Evolutionary conservation across 2,113 vertebrate species (phyloP), one percentile per base, ranked within the genome.

Genomic region (Rostratula benghalensis): DNA sequence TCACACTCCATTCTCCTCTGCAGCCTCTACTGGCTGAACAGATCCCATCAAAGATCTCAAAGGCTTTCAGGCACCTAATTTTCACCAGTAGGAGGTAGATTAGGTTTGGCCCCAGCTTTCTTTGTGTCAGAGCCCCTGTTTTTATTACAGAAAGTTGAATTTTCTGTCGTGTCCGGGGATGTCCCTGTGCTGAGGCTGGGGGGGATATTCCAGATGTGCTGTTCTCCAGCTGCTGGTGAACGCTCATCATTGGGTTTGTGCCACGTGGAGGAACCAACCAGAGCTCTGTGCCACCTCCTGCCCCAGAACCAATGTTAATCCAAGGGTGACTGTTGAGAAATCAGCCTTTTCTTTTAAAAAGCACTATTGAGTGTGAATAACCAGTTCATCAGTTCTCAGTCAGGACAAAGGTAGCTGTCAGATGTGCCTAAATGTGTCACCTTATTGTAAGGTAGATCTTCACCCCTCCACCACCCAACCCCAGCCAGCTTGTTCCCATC

Each of bases 301-400:
- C 4, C 13, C 10, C 57, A 28, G 9, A 1, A 1, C 8, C n/a
- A 7, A 33, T 11, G 21, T 45, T 35, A 85, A 64, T n/a, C 57
- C 61, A 43, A 74, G 85, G 45, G 23, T 28, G 68, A 48, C 41
- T 74, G 75, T 10, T 71, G 81, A 94, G 89, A 46, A 60, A 51
- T 2, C n/a, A n/a, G n/a, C n/a, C n/a, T n/a, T n/a, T n/a, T 84
- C 68, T 91, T 81, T 39, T 57, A 67, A 80, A 71, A 80, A 94
- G 65, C 48, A 57, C 43, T 1, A 11, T 74, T 89, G 54, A 31
- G 22, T 13, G 2, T 7, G 39, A 94, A 51, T 24, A 79, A 61
- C 95, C 77, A 68, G 89, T 94, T 87, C 92, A 43, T 43, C 78
- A 64, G 77, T 68, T 54, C 41, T n/a, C 57, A 71, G 79, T 41